Evolutionary conservation across 2,888 invertebrate genomes (phyloP), one percentile per base, ranked within the genome.

Genomic region (Lydus trimaculatus): DNA sequence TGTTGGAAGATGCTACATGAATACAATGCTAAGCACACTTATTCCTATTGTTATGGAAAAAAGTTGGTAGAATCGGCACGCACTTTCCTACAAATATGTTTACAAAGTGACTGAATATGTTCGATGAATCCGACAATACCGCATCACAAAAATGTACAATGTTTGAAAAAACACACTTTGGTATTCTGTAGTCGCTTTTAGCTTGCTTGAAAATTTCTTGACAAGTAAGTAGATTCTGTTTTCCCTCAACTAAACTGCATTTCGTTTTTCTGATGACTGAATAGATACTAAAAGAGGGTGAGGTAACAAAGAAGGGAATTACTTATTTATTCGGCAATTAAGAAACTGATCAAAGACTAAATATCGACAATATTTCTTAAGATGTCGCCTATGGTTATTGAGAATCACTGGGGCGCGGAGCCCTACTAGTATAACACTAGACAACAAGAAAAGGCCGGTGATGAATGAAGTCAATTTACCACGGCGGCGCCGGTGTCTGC

Each of bases 1-100:
- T 83, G 84, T 81, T 80, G 80, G 76, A 82, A 82, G 82, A 83
- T 82, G 82, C 82, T 79, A 77, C 79, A 78, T 82, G 84, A 83
- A 83, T 84, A 83, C 83, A 77, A 76, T 76, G 78, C 76, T 79
- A 76, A 80, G 79, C 78, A 77, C 77, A 80, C 81, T 81, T 80
- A 80, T 76, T 78, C 75, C 79, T 73, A 81, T 79, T 81, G 82
- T 81, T 78, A 81, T 81, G 80, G 79, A 78, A 81, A 80, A 80
- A 78, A 70, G 72, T 69, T 67, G 59, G 63, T n/a, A 63, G 72
- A 72, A 72, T 72, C 72, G 65, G 59, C 72, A 72, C 72, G 72
- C 72, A 69, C 69, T 69, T 67, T 65, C 58, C 71, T 62, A 67
- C 69, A 72, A 72, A 72, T 70, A 70, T 69, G 61, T 69, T 67